Base-by-base conservation (phyloP, 2,888 invertebrate genomes). In the Agapostemon virescens region DNA sequence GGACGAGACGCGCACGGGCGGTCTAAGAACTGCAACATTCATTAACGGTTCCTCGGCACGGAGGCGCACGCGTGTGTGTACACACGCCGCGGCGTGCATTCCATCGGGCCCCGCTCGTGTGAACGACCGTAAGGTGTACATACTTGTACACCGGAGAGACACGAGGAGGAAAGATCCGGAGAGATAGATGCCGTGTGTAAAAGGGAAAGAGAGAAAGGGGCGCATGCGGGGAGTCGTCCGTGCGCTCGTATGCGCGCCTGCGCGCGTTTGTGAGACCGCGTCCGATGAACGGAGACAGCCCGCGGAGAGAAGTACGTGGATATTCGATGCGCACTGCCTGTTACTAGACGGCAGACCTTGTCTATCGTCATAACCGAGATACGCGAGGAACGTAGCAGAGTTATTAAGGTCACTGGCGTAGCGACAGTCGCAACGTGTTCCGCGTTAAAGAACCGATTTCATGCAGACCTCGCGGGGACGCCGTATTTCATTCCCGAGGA, bases 361-460 rank as follows among this genome's bases (percentile, higher is more conserved):
- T 88, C 90, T 89, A 89, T 90, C 90, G 90, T 90, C 89, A 89
- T 89, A 87, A 84, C 81, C 86, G 83, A 87, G 87, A 87, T 88
- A 88, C 87, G 89, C 89, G 81, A 89, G 86, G 86, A 89, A 86
- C 88, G 89, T 84, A 87, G 82, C 82, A 74, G 85, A 88, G 89
- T 90, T 91, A 91, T 91, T 90, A 90, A 90, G 90, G 90, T 90
- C 90, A 89, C 88, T 89, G 89, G 87, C 88, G 87, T 89, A 85
- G 83, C 77, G 86, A 81, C 72, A 79, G 23, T n/a, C 63, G 63
- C 63, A n/a, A 63, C 36, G 77, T 64, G 40, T 63, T 15, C 73
- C 69, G 55, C 13, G 63, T 72, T 40, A 45, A 58, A 71, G 42
- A 61, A 68, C 38, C 64, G 67, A 73, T 63, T 77, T 74, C 61